Conservation (phyloP, 2,797 vertebrate species). For the Rhinella marina region DNA sequence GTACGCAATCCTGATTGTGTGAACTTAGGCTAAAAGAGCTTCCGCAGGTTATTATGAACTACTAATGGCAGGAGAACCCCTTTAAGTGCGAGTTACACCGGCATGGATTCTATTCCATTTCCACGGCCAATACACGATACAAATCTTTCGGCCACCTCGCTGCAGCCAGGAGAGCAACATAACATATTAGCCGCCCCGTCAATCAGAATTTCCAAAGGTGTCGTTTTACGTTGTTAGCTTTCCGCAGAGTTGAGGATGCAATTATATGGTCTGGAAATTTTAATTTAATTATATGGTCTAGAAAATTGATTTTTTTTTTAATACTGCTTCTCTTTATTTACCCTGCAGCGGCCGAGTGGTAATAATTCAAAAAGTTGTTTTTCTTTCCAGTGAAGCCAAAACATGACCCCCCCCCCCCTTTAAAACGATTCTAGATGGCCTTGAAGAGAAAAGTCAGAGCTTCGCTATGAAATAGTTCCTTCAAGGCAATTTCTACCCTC, state of each 20-base stretch:
- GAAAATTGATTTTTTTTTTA: slow-evolving; percentile 38
- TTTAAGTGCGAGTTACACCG: not conserved
- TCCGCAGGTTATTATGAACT: too few species aligned
- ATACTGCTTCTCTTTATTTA: slow-evolving; percentile 2
- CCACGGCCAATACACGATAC: slow-evolving; percentile 26
- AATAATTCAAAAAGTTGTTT: slow-evolving; percentile 24
- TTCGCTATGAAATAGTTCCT: not conserved
- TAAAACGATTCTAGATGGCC: slow-evolving; percentile 1
- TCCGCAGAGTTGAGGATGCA: slow-evolving; percentile 19
- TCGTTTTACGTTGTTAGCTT: slow-evolving; percentile 39
- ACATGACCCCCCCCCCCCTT: not conserved
- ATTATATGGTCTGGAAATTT: slow-evolving; percentile 57
- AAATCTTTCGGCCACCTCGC: not conserved
- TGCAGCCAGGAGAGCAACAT: not conserved
- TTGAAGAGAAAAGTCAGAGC: not conserved
- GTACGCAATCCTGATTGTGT: too few species aligned
- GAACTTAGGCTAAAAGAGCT: too few species aligned
- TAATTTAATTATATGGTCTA: slow-evolving; percentile 59
- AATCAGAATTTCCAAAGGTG: slow-evolving; percentile 50
- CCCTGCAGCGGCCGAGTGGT: not conserved
- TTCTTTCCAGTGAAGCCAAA: not conserved
- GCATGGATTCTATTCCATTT: not conserved
- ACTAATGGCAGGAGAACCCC: too few species aligned
- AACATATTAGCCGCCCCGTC: slow-evolving; percentile 35
- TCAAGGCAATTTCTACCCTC: not conserved